Base-by-base conservation (phyloP, 2,888 invertebrate species). In the Hirtodrosophila alboralis region DNA sequence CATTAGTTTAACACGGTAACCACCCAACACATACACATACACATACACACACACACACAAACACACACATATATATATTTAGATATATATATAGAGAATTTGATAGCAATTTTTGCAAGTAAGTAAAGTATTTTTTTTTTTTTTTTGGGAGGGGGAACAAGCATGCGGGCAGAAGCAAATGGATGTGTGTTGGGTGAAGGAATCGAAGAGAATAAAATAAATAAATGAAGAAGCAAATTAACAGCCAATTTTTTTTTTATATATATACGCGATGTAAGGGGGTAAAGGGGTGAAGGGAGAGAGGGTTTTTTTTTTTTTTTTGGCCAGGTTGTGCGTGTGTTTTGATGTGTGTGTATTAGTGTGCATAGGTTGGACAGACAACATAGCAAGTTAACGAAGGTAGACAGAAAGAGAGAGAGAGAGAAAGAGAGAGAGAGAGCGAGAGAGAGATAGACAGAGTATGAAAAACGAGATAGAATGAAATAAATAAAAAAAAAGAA, bases 1-100 rank as follows among this genome's bases (percentile, higher is more conserved):
- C 75, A 88, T 88, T 88, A 88, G 88, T 87, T 79, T 69, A 57
- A 69, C 67, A 71, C 67, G 64, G 53, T 80, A 65, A 76, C 71
- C 84, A 77, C 41, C 80, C 70, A 79, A 62, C 26, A 65, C 73
- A 79, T 48, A 67, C 59, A 52, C 38, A 47, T 45, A 66, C 40
- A 52, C 41, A 45, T 61, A 47, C 28, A 41, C 36, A 44, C 47
- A 33, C 9, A 10, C 28, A 31, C 21, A 53, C 59, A 58, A 51
- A 54, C 56, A 53, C 36, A 45, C 53, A 61, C 52, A 47, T 23
- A 59, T 54, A 53, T 57, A 57, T 28, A n/a, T n/a, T n/a, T n/a
- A n/a, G n/a, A n/a, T n/a, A n/a, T n/a, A n/a, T n/a, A n/a, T n/a
- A 51, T 51, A 69, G 26, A 69, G 49, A 59, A 54, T 63, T 68